Evolutionary conservation across 2,888 invertebrate genomes (phyloP).

Genomic region (Apeira syringaria): DNA sequence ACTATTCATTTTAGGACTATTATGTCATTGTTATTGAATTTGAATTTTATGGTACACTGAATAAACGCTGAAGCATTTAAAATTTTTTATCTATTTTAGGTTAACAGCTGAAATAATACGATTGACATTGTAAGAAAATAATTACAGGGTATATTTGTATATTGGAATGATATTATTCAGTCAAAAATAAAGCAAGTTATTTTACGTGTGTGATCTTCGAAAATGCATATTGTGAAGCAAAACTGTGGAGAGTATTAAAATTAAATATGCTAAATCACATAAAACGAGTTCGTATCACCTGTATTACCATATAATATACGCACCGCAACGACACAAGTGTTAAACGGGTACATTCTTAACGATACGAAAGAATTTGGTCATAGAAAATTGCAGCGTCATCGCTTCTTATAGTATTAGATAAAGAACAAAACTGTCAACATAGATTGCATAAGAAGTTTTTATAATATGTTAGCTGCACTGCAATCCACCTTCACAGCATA

Average conservation of each 20-base stretch:
- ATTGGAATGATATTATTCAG: constrained; percentile 6
- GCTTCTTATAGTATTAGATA: not conserved
- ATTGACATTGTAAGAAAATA: too few relatives aligned
- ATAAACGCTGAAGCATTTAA: too few relatives aligned
- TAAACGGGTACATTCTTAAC: constrained; percentile 1
- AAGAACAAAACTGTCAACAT: constrained; percentile 4
- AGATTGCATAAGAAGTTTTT: not conserved
- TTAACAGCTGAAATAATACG: too few relatives aligned
- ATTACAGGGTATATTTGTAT: not conserved
- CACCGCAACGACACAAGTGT: constrained; percentile 7
- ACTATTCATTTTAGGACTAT: too few relatives aligned
- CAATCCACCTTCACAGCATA: constrained; percentile 4
- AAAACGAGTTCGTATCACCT: constrained; percentile 4
- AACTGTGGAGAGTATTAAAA: constrained; percentile 1
- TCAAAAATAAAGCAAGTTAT: constrained; percentile 2
- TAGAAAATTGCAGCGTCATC: not conserved
- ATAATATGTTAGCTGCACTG: not conserved
- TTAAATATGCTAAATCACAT: constrained; percentile 8
- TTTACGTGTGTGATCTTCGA: constrained; percentile 37
- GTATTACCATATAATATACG: constrained; percentile 1
- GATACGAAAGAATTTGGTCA: not conserved
- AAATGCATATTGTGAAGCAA: constrained; percentile 5
- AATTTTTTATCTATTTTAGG: too few relatives aligned
- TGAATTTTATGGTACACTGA: too few relatives aligned
- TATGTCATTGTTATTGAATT: too few relatives aligned